phyloP scores from a whole-genome alignment of 2,888 invertebrate genomes.

The Tenodera sinensis region DNA sequence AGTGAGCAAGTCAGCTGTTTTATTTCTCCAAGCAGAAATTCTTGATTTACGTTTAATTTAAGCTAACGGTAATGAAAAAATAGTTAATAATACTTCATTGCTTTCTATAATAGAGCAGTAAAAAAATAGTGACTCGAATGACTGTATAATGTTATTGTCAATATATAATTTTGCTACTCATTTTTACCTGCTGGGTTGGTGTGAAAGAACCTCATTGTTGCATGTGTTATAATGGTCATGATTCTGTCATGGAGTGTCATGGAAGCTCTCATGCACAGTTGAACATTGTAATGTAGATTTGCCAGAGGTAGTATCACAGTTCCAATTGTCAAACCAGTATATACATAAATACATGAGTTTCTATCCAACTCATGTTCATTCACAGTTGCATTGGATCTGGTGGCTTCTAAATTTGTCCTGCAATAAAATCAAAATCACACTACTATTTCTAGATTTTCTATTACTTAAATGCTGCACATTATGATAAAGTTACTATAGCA shows the following conservation, averaged over 20 bases:
- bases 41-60: too few relatives aligned
- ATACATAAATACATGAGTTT: constrained; percentile 41
- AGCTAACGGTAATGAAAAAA: too few relatives aligned
- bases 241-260: constrained; percentile 53
- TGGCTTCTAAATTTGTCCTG: not conserved
- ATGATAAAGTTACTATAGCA: not conserved
- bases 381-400: not conserved
- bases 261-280: constrained; percentile 48
- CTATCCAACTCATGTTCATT: constrained; percentile 29
- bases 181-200: constrained; percentile 63
- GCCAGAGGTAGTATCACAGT: constrained; percentile 43
- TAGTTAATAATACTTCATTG: too few relatives aligned
- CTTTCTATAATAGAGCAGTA: too few relatives aligned
- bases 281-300: not conserved
- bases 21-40: too few relatives aligned
- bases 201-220: constrained; percentile 72
- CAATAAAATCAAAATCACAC: not conserved
- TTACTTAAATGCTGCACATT: not conserved
- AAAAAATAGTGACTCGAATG: too few relatives aligned
- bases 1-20: not conserved
- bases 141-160: too few relatives aligned
- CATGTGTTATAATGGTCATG: constrained; percentile 52
- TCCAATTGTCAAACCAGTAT: constrained; percentile 46
- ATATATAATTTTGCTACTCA: too few relatives aligned
- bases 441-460: not conserved